Evolutionary conservation across 2,797 vertebrate genomes (phyloP).

Genomic region (Liparis tanakae): DNA sequence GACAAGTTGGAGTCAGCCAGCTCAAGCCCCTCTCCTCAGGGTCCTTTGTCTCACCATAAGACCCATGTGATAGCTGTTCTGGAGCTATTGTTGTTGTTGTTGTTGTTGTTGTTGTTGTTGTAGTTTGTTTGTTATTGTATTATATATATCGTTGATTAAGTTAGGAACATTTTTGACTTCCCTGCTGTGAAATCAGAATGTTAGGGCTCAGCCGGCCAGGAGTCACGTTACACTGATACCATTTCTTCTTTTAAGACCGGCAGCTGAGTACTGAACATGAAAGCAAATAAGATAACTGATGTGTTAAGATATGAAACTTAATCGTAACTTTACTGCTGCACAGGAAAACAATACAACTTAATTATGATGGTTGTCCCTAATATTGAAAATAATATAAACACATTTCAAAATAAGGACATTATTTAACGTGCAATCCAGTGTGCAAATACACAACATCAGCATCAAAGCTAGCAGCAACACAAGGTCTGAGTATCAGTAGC

Average conservation of each 20-base stretch:
- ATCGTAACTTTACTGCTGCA: neutral
- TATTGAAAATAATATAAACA: neutral
- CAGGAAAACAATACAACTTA: neutral
- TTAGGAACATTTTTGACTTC: neutral
- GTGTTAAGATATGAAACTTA: neutral
- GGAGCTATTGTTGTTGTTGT: neutral
- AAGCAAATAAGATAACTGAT: neutral
- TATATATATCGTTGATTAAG: neutral
- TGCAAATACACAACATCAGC: neutral
- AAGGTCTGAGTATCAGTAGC: neutral
- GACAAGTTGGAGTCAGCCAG: conserved; percentile 23
- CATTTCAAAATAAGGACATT: neutral
- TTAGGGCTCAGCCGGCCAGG: neutral
- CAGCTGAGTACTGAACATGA: neutral
- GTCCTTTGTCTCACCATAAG: conserved; percentile 1
- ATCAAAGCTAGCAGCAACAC: neutral
- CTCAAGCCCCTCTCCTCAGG: neutral
- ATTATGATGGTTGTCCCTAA: neutral
- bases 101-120: neutral
- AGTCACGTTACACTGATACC: neutral
- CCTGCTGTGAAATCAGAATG: neutral
- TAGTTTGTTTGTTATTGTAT: neutral
- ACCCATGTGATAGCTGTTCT: neutral
- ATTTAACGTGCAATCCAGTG: neutral
- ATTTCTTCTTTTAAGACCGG: neutral